These are phyloP conservation scores for Resseliella maxima DNA, from an alignment of 2,888 invertebrate genomes.

Conservation along the genomic window DNA sequence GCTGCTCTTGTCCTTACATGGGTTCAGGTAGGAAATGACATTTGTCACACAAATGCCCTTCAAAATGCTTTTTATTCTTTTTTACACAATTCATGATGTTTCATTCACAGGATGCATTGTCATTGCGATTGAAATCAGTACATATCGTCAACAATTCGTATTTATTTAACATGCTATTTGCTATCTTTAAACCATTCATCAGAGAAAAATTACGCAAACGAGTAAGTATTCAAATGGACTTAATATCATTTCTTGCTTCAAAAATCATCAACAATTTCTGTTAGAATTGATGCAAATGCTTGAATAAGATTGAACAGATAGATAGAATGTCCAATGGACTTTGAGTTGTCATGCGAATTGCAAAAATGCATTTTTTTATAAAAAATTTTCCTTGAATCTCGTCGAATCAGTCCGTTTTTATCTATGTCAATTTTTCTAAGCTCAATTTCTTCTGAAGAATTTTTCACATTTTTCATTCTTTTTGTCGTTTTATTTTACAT, in stretches of 20 bases:
- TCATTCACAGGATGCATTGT: slow-evolving; percentile 79
- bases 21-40: slow-evolving; percentile 69
- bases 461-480: background rate
- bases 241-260: background rate
- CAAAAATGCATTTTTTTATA: too few species aligned
- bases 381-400: too few species aligned
- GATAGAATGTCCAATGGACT: too few species aligned
- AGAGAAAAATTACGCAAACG: slow-evolving; percentile 83
- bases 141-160: slow-evolving; percentile 90
- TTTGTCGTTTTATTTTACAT: background rate
- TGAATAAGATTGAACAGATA: too few species aligned
- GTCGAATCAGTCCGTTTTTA: too few species aligned
- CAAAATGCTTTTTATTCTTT: too few species aligned
- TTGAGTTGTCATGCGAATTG: too few species aligned
- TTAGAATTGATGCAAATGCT: too few species aligned
- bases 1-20: slow-evolving; percentile 79
- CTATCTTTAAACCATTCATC: slow-evolving; percentile 88
- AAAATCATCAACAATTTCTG: too few species aligned
- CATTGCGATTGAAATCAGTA: slow-evolving; percentile 84
- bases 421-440: too few species aligned
- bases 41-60: background rate
- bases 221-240: slow-evolving; percentile 67
- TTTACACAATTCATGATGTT: too few species aligned
- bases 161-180: slow-evolving; percentile 86
- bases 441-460: too few species aligned